Conservation (phyloP, 2,888 invertebrate genomes). For the Macrosiphum euphorbiae region DNA sequence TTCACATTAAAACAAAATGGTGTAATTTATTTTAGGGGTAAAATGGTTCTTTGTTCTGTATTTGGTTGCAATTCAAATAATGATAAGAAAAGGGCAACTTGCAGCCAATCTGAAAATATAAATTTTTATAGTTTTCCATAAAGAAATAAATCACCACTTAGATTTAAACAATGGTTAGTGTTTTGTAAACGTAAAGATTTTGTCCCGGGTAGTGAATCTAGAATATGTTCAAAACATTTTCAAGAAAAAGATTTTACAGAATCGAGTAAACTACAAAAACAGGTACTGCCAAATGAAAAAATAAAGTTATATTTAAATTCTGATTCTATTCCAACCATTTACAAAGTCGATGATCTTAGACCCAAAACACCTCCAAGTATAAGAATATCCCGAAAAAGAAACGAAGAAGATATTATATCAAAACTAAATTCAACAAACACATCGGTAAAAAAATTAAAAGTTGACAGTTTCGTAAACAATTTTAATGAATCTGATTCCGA, state of each 20-base stretch:
- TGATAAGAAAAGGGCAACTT: neutral
- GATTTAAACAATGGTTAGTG: neutral
- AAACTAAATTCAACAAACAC: conserved; percentile 31
- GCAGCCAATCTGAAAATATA: neutral
- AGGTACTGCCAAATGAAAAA: neutral
- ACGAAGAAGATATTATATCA: conserved; percentile 23
- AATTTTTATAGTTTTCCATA: conserved; percentile 6
- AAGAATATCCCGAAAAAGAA: conserved; percentile 29
- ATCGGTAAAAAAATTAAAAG: neutral
- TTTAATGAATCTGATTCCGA: conserved; percentile 36
- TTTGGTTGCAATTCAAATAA: conserved; percentile 5
- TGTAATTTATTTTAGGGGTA: neutral
- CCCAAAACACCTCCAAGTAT: neutral
- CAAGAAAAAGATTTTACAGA: neutral
- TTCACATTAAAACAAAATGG: neutral
- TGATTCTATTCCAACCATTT: conserved; percentile 21
- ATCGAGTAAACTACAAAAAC: neutral
- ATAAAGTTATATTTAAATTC: neutral
- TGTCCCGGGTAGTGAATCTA: neutral
- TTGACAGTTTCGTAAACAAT: conserved; percentile 4
- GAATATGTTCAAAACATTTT: too few species aligned
- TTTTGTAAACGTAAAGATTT: conserved; percentile 30
- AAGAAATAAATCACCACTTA: neutral
- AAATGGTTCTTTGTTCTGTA: neutral
- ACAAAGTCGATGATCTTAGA: neutral